phyloP scores from a whole-genome alignment of 2,888 invertebrate genomes.

The Orthosia gothica region DNA sequence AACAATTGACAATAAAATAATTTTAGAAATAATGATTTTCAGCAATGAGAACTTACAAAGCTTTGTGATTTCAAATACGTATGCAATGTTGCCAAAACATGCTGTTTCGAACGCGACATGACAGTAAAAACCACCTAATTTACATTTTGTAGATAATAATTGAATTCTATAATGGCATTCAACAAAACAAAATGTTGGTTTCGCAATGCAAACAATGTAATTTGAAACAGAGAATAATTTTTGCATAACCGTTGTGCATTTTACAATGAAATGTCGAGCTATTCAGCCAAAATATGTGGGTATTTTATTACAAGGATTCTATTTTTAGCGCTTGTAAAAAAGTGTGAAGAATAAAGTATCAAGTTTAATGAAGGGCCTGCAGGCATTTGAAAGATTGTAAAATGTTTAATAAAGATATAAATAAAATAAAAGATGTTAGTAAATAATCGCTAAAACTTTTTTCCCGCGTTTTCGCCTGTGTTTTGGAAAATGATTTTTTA shows the following conservation, averaged over 20 bases:
- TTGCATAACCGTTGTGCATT: slow-evolving; percentile 66
- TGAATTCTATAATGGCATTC: slow-evolving; percentile 22
- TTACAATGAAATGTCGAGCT: slow-evolving; percentile 75
- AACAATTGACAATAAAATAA: not conserved
- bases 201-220: slow-evolving; percentile 57
- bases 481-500: too few relatives aligned
- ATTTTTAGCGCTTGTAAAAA: slow-evolving; percentile 47
- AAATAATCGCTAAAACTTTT: not conserved
- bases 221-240: slow-evolving; percentile 70
- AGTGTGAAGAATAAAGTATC: not conserved
- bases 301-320: slow-evolving; percentile 63
- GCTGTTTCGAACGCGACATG: slow-evolving; percentile 13
- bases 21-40: slow-evolving; percentile 19
- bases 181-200: slow-evolving; percentile 31
- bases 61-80: slow-evolving; percentile 13
- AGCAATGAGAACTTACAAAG: not conserved
- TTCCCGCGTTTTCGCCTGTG: not conserved
- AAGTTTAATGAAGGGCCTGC: slow-evolving; percentile 31
- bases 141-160: slow-evolving; percentile 18
- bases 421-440: too few relatives aligned
- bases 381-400: not conserved
- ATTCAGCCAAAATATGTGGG: slow-evolving; percentile 70
- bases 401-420: too few relatives aligned
- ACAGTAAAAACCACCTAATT: not conserved
- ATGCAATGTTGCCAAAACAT: not conserved